Evolutionary conservation across 2,797 vertebrate genomes (phyloP), one percentile per base, ranked within the genome.

Genomic region (Gymnodraco acuticeps): DNA sequence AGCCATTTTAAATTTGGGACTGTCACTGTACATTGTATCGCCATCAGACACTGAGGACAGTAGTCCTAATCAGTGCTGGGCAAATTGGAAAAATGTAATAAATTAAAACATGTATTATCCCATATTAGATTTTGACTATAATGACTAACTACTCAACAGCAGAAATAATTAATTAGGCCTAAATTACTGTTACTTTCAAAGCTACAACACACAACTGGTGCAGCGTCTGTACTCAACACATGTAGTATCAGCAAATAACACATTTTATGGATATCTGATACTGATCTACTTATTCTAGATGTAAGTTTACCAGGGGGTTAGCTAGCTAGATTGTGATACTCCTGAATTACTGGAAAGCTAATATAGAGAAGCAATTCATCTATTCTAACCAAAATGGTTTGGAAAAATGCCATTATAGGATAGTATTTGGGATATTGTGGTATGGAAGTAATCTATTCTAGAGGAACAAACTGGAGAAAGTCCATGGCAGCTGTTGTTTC

Each of bases 1-100:
- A 0, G 56, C 52, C 61, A 50, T 77, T 78, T 73, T 64, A 7
- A 19, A 52, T 7, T 43, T 2, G 3, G 33, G 58, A 33, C 47
- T 23, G 3, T 33, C 14, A 43, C 33, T 33, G 4, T 27, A 16
- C 38, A 56, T 41, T 20, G 1, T 65, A 13, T 1, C 10, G 14
- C 59, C 41, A 17, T 38, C 13, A 51, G 42, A 53, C 43, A 33
- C 53, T 27, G 31, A 45, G 14, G 13, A n/a, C 38, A 43, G 38
- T 31, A 52, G 23, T 51, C 15, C 55, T 55, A 9, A 17, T 48
- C 11, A 0, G 31, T 2, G 48, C 43, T 64, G n/a, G 46, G 7
- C 11, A 51, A 27, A 47, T 10, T 33, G 46, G 4, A 15, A n/a
- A 63, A 33, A 48, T 59, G 0, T 14, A 20, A 43, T 64, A 13